Conservation (phyloP, 2,888 invertebrate genomes). For the Orchesellides sinensis region DNA sequence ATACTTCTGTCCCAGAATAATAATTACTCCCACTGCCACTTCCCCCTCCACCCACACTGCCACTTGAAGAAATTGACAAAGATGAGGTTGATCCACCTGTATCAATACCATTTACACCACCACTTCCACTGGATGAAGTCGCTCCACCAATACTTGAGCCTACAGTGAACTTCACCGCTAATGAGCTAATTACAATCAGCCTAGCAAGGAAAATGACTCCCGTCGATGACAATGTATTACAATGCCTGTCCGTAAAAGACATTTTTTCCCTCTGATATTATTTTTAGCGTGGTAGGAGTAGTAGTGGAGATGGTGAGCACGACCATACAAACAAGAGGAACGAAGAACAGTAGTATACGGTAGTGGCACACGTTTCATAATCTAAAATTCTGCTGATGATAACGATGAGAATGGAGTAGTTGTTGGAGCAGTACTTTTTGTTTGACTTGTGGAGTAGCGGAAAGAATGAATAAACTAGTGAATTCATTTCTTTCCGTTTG, state of each 20-base stretch:
- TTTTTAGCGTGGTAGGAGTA: constrained; percentile 12
- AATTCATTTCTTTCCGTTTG: constrained; percentile 12
- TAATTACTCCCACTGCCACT: constrained; percentile 15
- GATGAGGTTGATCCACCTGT: too few species aligned
- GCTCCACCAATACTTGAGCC: not conserved
- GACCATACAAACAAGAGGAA: not conserved
- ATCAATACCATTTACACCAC: constrained; percentile 8
- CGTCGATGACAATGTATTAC: too few species aligned
- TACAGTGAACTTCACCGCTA: not conserved
- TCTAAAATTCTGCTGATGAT: constrained; percentile 1
- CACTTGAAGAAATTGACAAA: not conserved
- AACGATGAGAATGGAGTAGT: not conserved
- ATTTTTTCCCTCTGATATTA: constrained; percentile 59
- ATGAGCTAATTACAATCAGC: constrained; percentile 3
- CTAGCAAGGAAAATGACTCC: constrained; percentile 8
- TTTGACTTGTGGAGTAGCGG: not conserved
- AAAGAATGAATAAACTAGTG: not conserved
- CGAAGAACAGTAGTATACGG: not conserved
- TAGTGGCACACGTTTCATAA: constrained; percentile 17
- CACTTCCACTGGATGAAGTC: constrained; percentile 22
- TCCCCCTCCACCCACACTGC: not conserved
- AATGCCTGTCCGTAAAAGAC: constrained; percentile 32
- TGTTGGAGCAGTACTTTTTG: not conserved
- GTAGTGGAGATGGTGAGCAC: not conserved
- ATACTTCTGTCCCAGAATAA: constrained; percentile 29